These are phyloP conservation scores for Polymixis flavicincta DNA, from an alignment of 2,888 invertebrate genomes.

Conservation along the genomic window DNA sequence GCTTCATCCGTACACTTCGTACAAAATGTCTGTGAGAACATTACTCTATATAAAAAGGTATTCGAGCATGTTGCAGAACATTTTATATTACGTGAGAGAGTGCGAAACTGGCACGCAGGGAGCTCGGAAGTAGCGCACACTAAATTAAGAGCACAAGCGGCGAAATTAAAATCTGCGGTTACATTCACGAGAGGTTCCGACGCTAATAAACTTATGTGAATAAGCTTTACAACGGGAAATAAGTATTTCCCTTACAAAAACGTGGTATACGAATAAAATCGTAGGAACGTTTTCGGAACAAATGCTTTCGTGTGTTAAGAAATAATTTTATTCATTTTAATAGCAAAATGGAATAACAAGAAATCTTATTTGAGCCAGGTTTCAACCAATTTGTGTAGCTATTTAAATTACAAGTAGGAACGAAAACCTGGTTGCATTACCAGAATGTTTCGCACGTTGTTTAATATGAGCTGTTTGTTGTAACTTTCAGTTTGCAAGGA, in stretches of 20 bases:
- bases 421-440: constrained; percentile 8
- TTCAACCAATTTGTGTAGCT: constrained; percentile 23
- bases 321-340: constrained; percentile 37
- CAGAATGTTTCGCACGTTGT: constrained; percentile 10
- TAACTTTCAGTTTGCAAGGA: constrained; percentile 5
- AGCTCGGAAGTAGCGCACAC: constrained; percentile 72
- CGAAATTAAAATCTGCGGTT: constrained; percentile 84
- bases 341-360: constrained; percentile 36
- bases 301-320: constrained; percentile 36
- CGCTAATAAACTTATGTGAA: constrained; percentile 81
- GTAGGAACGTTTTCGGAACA: constrained; percentile 26
- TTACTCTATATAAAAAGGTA: constrained; percentile 40
- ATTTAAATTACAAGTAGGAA: constrained; percentile 30
- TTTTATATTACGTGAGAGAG: constrained; percentile 54
- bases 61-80: constrained; percentile 41
- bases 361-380: constrained; percentile 21
- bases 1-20: constrained; percentile 8
- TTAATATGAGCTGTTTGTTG: no score
- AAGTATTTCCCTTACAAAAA: constrained; percentile 60
- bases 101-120: constrained; percentile 52
- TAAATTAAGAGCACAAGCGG: constrained; percentile 80
- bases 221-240: constrained; percentile 68
- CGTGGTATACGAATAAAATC: constrained; percentile 47
- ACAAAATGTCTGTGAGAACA: constrained; percentile 35
- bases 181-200: constrained; percentile 74